Conservation (phyloP, 2,113 vertebrate genomes). For the Anolis sagrei region DNA sequence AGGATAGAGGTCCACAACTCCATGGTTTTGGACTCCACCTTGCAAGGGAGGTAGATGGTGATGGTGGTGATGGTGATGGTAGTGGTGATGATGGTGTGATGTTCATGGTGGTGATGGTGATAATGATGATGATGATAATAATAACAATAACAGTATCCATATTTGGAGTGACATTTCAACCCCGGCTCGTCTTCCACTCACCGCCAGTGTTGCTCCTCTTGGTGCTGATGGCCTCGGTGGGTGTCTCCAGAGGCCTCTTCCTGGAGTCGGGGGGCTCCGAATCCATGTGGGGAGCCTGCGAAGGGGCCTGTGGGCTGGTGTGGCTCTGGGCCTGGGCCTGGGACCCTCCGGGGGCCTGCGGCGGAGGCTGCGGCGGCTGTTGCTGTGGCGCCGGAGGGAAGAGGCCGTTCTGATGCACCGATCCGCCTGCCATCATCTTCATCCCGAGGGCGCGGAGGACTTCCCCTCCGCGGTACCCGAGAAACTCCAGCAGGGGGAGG, state of each 20-base stretch:
- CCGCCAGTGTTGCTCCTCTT: slow-evolving; percentile 89
- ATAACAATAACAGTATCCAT: too few species aligned
- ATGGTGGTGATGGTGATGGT: too few species aligned
- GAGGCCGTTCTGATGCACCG: slow-evolving; percentile 87
- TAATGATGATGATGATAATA: too few species aligned
- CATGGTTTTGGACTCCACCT: too few species aligned
- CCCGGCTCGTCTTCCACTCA: slow-evolving; percentile 62
- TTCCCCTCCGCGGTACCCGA: slow-evolving; percentile 28
- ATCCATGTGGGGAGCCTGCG: slow-evolving; percentile 84
- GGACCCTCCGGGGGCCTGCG: slow-evolving; percentile 36
- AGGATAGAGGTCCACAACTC: too few species aligned
- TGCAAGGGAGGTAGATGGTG: too few species aligned
- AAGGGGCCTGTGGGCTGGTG: slow-evolving; percentile 53
- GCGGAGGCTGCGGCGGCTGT: background rate
- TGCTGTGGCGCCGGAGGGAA: slow-evolving; percentile 53
- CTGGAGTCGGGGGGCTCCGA: slow-evolving; percentile 86
- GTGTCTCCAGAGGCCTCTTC: slow-evolving; percentile 88
- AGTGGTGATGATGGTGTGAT: too few species aligned
- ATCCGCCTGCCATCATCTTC: slow-evolving; percentile 88
- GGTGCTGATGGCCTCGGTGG: slow-evolving; percentile 88
- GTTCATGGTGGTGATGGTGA: too few species aligned
- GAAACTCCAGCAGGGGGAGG: slow-evolving; percentile 21
- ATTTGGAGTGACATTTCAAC: too few species aligned
- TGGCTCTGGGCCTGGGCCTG: too few species aligned
- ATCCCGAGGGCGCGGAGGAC: slow-evolving; percentile 53